Evolutionary conservation across 2,888 invertebrate species (phyloP), one percentile per base, ranked within the genome.

Genomic region (Rhorus exstirpatorius): DNA sequence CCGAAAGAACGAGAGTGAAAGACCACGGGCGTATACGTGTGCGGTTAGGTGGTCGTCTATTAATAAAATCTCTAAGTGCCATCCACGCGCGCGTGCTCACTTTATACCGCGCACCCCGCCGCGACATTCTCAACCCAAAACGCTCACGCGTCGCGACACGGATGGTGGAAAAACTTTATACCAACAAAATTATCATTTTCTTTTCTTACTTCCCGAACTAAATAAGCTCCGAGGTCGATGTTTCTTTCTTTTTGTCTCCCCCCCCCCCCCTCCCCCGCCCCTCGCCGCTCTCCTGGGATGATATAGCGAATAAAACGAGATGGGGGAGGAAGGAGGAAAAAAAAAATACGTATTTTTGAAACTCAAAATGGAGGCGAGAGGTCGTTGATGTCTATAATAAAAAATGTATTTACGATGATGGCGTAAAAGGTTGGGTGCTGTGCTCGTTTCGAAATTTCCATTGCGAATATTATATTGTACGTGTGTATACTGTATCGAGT

Each of bases 1-100:
- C 55, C 46, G 67, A 83, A 76, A 82, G 75, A 84, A 81, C 63
- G 82, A 76, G 80, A 80, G 79, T 81, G 19, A 75, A 67, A 76
- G 51, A 77, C 55, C 55, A 63, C 70, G 53, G 72, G 49, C 68
- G 67, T 68, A 75, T 65, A 78, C 76, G n/a, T n/a, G n/a, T n/a
- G 71, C 79, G 77, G 72, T 80, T 83, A 81, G 80, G 80, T 81
- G 81, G 81, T 81, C 83, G 83, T 80, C 83, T 83, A 83, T 83
- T 83, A 81, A 83, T 83, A 83, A 81, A 81, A 80, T n/a, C n/a
- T 74, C 79, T 51, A 77, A 79, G 83, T 80, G 80, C 83, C 79
- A 80, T 77, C 83, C 72, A 77, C 83, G 74, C 82, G 78, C 81
- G 61, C 61, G 46, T 58, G 51, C 53, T 55, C 26, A 6, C 26